Base-by-base conservation (phyloP, 2,797 vertebrate genomes). In the Galago senegalensis region DNA sequence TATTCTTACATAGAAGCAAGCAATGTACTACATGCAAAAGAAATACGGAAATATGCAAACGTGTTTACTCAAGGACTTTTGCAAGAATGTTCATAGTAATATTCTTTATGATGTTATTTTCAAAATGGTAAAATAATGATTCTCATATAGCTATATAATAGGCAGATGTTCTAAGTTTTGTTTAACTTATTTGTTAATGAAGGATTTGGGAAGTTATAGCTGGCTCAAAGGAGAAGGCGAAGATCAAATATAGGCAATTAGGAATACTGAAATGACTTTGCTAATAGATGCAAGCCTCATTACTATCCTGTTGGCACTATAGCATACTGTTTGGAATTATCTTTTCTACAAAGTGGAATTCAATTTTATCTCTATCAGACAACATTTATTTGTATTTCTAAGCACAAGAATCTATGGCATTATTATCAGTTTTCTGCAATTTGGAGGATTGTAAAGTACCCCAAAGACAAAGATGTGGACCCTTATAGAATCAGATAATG, bases 371-470 rank as follows among this genome's bases (percentile, higher is more conserved):
- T 87, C 83, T 89, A 60, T 17, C 23, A 56, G 34, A 29, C 17
- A 72, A 72, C 82, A 63, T 65, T 82, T 9, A 84, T 91, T 95
- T 95, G 46, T 37, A 65, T 94, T 92, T 94, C 67, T 76, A 27
- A 84, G n/a, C 83, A 76, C 8, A 72, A 84, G 70, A 70, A 46
- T 77, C 25, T 77, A 13, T 40, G 94, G 7, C 14, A 56, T 91
- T 65, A 56, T 76, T 40, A 7, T 89, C n/a, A 65, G 70, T 89
- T 96, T 94, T 91, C 53, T 58, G 9, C 43, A 93, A 20, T 31
- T 94, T 18, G 37, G 3, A 60, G 40, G 88, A 43, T 91, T 92
- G 9, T 91, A 84, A 91, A 83, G 46, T 81, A 95, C 63, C 9
- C 14, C 37, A 58, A 79, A 56, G 72, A 63, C 72, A 93, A 56